Conservation (phyloP, 2,888 invertebrate genomes). For the Ophraella communa region DNA sequence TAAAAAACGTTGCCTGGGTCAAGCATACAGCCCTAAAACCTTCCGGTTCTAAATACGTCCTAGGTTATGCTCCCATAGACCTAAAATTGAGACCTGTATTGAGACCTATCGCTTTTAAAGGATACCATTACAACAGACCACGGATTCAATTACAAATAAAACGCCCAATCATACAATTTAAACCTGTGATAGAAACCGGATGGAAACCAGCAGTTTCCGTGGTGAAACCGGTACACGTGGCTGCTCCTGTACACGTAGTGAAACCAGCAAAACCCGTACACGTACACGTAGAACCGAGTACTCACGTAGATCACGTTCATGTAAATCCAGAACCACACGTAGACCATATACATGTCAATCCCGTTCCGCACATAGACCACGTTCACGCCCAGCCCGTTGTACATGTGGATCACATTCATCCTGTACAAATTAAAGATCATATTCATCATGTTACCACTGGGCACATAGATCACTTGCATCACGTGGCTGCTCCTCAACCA, state of each 20-base stretch:
- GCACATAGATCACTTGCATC: slow-evolving; percentile 34
- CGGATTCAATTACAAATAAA: slow-evolving; percentile 40
- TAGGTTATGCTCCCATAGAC: slow-evolving; percentile 51
- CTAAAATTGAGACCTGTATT: slow-evolving; percentile 49
- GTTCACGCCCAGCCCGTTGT: slow-evolving; percentile 35
- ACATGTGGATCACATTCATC: slow-evolving; percentile 25
- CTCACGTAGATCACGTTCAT: slow-evolving; percentile 35
- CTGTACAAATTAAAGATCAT: slow-evolving; percentile 21
- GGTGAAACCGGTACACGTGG: slow-evolving; percentile 33
- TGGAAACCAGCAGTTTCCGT: slow-evolving; percentile 28
- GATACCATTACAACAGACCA: slow-evolving; percentile 42
- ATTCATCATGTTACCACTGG: slow-evolving; percentile 27
- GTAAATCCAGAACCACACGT: slow-evolving; percentile 41
- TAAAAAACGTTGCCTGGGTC: slow-evolving; percentile 47
- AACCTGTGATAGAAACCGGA: slow-evolving; percentile 20
- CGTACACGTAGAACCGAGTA: too few species aligned
- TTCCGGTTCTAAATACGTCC: slow-evolving; percentile 47
- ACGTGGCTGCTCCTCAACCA: slow-evolving; percentile 1
- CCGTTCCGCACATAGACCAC: slow-evolving; percentile 38
- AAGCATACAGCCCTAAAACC: slow-evolving; percentile 52
- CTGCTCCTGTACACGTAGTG: slow-evolving; percentile 25
- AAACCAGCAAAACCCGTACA: slow-evolving; percentile 31
- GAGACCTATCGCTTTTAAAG: slow-evolving; percentile 45
- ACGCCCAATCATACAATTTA: slow-evolving; percentile 32
- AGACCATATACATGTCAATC: slow-evolving; percentile 32